Evolutionary conservation across 2,113 vertebrate genomes (phyloP).

Genomic region (Chionodraco myersi): DNA sequence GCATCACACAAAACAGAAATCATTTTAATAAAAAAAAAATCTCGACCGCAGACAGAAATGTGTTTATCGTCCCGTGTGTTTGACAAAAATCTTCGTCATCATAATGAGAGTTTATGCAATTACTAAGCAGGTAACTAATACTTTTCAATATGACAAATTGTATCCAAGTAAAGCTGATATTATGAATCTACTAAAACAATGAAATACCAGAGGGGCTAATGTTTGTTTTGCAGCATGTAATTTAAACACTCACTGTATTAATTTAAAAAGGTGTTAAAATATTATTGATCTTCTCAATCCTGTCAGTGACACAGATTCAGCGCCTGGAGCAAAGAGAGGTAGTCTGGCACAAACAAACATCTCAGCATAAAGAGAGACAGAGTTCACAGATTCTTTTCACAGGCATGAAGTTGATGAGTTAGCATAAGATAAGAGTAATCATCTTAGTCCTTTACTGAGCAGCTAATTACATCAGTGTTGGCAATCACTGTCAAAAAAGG

Average conservation of each 20-base stretch:
- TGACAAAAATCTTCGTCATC: constrained; percentile 18
- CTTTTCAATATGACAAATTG: no score
- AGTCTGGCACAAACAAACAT: constrained; percentile 71
- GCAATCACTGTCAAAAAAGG: constrained; percentile 45
- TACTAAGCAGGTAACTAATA: not conserved
- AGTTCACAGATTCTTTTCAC: constrained; percentile 62
- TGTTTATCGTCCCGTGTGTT: not conserved
- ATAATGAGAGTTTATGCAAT: not conserved
- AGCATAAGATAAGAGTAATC: constrained; percentile 50
- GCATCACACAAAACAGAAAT: constrained; percentile 34
- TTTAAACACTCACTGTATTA: constrained; percentile 24
- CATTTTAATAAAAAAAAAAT: constrained; percentile 21
- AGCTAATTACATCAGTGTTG: constrained; percentile 53
- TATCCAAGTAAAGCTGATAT: not conserved
- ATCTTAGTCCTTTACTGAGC: constrained; percentile 37
- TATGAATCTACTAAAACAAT: not conserved
- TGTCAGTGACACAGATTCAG: constrained; percentile 44
- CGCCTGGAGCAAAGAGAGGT: constrained; percentile 71
- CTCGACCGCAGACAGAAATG: constrained; percentile 32
- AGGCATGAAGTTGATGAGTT: constrained; percentile 55
- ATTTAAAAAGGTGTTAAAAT: constrained; percentile 34
- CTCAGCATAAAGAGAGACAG: constrained; percentile 39
- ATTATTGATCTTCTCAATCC: not conserved
- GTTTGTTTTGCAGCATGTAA: constrained; percentile 17
- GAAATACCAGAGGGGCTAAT: not conserved